Conservation (phyloP, 2,113 vertebrate species). For the Bambusicola thoracicus region DNA sequence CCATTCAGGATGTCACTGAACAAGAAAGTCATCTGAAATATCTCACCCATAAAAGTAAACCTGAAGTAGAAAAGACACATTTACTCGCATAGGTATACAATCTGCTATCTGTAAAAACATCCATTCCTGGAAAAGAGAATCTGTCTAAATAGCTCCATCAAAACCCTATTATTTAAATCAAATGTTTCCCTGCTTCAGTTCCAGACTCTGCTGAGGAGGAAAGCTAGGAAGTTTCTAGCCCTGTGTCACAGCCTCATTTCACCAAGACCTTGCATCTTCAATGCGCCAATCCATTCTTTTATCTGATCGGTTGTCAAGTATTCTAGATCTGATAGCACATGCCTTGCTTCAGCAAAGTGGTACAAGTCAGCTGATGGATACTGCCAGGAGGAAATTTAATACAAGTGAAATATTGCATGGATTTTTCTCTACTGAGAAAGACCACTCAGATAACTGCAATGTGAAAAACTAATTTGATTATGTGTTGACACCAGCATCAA, state of each 20-base stretch:
- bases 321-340: not conserved
- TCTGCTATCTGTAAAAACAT: not conserved
- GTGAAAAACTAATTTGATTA: not conserved
- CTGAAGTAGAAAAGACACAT: not conserved
- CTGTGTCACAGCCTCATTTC: not conserved
- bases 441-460: not conserved
- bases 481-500: not conserved
- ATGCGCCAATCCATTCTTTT: not conserved
- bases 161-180: not conserved
- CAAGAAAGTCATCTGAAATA: not conserved
- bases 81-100: not conserved
- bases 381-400: not conserved
- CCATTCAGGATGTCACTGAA: not conserved
- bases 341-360: not conserved
- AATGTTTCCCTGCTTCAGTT: not conserved
- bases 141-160: not conserved
- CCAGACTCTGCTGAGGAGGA: not conserved
- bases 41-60: not conserved
- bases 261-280: not conserved
- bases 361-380: not conserved
- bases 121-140: not conserved
- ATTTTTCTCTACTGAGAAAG: not conserved
- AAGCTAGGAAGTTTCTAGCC: not conserved
- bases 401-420: not conserved
- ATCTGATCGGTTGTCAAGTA: not conserved